phyloP scores from a whole-genome alignment of 2,113 vertebrate species.

The Diphyllodes magnificus region DNA sequence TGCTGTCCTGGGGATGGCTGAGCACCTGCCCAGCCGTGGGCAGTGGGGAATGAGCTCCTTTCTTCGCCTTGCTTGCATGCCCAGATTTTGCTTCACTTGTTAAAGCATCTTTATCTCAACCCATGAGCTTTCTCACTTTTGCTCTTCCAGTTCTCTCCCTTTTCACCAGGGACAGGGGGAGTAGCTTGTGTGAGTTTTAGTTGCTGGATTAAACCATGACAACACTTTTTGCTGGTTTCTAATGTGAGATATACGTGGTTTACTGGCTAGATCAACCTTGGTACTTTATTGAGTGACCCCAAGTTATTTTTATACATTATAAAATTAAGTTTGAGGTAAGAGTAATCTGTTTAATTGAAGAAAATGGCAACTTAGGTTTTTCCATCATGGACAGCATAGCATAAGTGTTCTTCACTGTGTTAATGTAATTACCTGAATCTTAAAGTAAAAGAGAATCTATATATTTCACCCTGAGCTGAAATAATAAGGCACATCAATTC shows the following conservation, averaged over 20 bases:
- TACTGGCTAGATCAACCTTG: not conserved
- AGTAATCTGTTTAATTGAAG: not conserved
- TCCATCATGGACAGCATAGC: not conserved
- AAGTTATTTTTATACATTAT: not conserved
- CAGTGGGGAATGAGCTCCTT: not conserved
- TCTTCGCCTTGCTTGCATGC: not conserved
- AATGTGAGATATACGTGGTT: not conserved
- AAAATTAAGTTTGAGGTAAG: not conserved
- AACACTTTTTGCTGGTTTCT: not conserved
- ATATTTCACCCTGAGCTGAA: not conserved
- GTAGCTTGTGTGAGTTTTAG: not conserved
- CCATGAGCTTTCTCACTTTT: not conserved
- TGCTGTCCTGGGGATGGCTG: not conserved
- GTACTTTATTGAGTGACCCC: not conserved
- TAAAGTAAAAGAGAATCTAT: not conserved
- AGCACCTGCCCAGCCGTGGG: not conserved
- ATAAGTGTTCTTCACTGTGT: not conserved
- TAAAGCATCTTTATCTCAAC: not conserved
- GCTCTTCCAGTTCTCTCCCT: not conserved
- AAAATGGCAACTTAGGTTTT: not conserved
- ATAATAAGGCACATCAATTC: not conserved
- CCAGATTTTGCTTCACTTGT: not conserved
- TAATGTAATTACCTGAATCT: not conserved
- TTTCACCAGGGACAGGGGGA: not conserved
- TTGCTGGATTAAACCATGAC: not conserved